Conservation (phyloP, 2,113 vertebrate genomes). For the Zonotrichia leucophrys region DNA sequence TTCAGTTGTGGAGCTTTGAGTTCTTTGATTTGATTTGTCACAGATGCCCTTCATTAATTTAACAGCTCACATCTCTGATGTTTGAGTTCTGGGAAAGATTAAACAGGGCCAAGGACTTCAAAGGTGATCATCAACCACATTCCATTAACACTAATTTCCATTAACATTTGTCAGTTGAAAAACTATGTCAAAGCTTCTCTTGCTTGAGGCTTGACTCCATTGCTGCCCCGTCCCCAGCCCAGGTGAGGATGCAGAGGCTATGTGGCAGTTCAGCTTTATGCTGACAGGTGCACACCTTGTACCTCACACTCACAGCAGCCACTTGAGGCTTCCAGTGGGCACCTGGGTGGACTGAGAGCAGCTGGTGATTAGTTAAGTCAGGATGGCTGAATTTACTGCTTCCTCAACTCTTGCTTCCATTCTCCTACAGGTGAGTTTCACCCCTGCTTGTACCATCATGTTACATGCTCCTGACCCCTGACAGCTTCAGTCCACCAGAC, state of each 20-base stretch:
- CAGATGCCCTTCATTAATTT: slow-evolving; percentile 21
- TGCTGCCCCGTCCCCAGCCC: neutral
- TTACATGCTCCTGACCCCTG: neutral
- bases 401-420: neutral
- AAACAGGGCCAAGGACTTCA: neutral
- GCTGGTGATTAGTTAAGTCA: neutral
- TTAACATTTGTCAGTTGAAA: neutral
- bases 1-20: neutral
- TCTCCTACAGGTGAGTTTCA: neutral
- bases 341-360: neutral
- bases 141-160: neutral
- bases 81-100: slow-evolving; percentile 10
- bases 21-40: neutral
- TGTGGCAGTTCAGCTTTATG: neutral
- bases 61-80: neutral
- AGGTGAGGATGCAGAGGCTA: neutral
- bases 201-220: neutral
- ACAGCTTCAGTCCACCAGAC: neutral
- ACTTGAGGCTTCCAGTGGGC: neutral
- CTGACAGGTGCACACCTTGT: neutral
- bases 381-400: neutral
- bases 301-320: neutral
- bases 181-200: neutral
- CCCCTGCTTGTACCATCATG: neutral
- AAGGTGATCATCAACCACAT: neutral